Percentiles rank a stretch among this genome's conserved stretches.
These are phyloP conservation scores for Strigamia maritima DNA, from an alignment of 2,888 invertebrate genomes.

Conservation along the genomic window DNA sequence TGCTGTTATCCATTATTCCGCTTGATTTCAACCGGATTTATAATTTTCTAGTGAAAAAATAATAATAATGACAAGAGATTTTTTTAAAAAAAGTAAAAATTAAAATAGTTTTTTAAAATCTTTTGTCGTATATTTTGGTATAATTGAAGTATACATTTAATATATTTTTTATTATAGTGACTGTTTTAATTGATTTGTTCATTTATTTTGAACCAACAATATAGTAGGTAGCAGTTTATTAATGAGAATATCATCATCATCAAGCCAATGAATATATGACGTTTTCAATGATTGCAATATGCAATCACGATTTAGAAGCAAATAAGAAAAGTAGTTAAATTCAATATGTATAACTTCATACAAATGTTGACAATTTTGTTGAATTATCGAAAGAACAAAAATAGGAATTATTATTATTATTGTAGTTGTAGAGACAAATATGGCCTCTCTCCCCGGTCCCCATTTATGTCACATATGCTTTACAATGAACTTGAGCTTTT, in stretches of 20 bases:
- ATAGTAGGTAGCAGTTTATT: no score
- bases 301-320: no score
- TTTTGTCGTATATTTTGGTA: no score
- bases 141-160: no score
- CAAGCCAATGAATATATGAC: no score
- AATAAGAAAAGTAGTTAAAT: no score
- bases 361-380: no score
- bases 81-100: neutral
- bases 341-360: no score
- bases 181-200: neutral
- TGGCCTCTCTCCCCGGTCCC: constrained; percentile 5
- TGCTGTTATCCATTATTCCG: neutral
- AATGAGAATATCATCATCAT: no score
- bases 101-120: neutral
- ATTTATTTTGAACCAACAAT: neutral
- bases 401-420: neutral
- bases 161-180: neutral
- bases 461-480: constrained; percentile 3
- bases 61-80: neutral
- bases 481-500: neutral
- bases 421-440: neutral
- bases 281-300: no score
- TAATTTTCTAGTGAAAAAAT: neutral
- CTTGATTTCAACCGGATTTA: neutral
- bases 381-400: neutral